phyloP scores from a whole-genome alignment of 2,113 vertebrate species.

The Dipodomys spectabilis region DNA sequence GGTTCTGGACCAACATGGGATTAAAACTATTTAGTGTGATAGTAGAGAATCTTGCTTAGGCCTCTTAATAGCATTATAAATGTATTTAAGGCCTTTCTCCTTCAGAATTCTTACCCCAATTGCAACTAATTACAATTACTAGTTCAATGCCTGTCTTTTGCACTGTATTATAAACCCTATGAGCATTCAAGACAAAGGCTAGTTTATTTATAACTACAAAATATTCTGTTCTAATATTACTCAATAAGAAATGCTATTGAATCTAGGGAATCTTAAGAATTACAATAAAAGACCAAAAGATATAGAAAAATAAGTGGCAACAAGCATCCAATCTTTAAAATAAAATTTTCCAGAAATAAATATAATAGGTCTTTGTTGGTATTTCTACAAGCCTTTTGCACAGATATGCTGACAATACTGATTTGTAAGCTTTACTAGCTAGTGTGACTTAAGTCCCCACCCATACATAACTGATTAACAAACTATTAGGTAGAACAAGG shows the following conservation, averaged over 20 bases:
- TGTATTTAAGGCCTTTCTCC: constrained; percentile 58
- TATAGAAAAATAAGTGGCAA: constrained; percentile 23
- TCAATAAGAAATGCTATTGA: constrained; percentile 52
- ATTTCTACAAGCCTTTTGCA: neutral
- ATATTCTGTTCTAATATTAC: constrained; percentile 5
- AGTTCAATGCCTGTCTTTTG: constrained; percentile 4
- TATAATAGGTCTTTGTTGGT: neutral
- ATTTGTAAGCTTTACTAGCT: too few relatives aligned
- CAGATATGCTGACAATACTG: neutral
- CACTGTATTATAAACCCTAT: constrained; percentile 47
- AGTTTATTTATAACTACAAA: constrained; percentile 38
- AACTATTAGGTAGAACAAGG: neutral
- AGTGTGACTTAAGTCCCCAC: neutral
- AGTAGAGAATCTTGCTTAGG: constrained; percentile 32
- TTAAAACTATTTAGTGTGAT: neutral
- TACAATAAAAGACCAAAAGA: constrained; percentile 22
- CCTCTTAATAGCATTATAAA: constrained; percentile 3
- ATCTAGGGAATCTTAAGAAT: neutral
- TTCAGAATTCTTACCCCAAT: constrained; percentile 50
- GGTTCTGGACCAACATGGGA: neutral
- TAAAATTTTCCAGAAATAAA: constrained; percentile 48
- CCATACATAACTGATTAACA: neutral
- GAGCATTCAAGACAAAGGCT: constrained; percentile 47
- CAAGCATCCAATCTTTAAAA: constrained; percentile 40
- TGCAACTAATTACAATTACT: constrained; percentile 54